Base-by-base conservation (phyloP, 1,140 invertebrate genomes). In the Drosophila sturtevanti region DNA sequence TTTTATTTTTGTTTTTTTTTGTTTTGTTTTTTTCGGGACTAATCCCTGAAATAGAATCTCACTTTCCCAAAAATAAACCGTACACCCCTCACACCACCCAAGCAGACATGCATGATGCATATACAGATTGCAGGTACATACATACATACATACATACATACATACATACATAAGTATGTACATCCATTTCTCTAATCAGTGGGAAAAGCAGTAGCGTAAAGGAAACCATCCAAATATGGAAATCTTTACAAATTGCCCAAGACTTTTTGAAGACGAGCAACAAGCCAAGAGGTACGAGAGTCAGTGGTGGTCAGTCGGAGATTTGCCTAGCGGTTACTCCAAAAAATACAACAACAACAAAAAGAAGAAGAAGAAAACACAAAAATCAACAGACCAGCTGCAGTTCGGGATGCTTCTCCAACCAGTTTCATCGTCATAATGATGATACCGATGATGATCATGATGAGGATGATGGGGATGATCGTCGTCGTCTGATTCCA, bases 231-330 rank as follows among this genome's bases (percentile, higher is more conserved):
- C 84, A 89, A 89, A 89, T 89, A 89, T 89, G 84, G 84, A 89
- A 89, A 89, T 89, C 80, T 89, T 89, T 89, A 89, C 84, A 89
- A 89, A 89, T 89, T 89, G 84, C 85, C 82, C 52, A 62, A 80
- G 77, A 77, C 66, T 73, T 64, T 37, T 64, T 37, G 71, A 65
- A 67, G 70, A 73, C 78, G 73, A 77, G 35, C 59, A 59, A 56
- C 37, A 27, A 12, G 55, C 60, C 61, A 61, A 31, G 27, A 31
- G 27, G 27, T 31, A 38, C 71, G 52, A 55, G 41, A 51, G 52
- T 72, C n/a, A n/a, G n/a, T 68, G 64, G 77, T 77, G 68, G 76
- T 79, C 85, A 89, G 67, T 21, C 41, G 41, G 54, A 77, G 72
- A 89, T 89, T 89, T 78, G 80, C 81, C 76, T 80, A 76, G 77